Base-by-base conservation (phyloP, 1,140 invertebrate species). In the Drosophila arizonae region DNA sequence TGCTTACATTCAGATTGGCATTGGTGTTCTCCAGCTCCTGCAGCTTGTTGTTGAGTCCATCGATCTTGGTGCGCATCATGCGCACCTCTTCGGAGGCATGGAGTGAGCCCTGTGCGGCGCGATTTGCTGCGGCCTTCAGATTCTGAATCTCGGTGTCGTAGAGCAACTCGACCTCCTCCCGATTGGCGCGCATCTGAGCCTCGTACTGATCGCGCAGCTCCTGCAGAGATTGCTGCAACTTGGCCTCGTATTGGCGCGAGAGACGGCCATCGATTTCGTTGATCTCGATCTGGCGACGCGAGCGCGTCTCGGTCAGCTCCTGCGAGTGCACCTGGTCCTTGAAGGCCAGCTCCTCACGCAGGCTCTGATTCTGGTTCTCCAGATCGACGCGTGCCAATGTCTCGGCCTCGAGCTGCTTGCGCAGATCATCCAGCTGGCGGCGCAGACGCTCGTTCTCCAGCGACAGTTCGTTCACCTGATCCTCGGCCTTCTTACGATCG, bases 121-220 rank as follows among this genome's bases (percentile, higher is more conserved):
- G 94, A 62, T 93, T 93, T 6, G 95, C 94, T 4, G 94, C 94
- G 3, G 92, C 90, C 88, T 95, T 94, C 15, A 95, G 92, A 72
- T 94, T 93, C 89, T 95, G 94, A 58, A 96, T 95, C 93, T 97
- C 97, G 60, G 94, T 95, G 80, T 98, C 96, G 92, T 97, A 98
- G 1, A 98, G 92, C 58, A 94, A 85, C 81, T 97, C 96, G 78
- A 97, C 95, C 90, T 99, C 98, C 21, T 96, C 95, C 9, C 97
- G 95, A 87, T 98, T 98, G 48, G 93, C 94, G 65, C 95, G 94
- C 93, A 99, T 96, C 80, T 98, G 97, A 17, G 92, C 94, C 90
- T 99, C 98, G 92, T 98, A 98, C 76, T 99, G 96, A 66, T 97
- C 97, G 30, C 99, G 94, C 50, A 99, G 93, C 67, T 98, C 97